phyloP scores from a whole-genome alignment of 2,888 invertebrate genomes.

The Barypeithes pellucidus region DNA sequence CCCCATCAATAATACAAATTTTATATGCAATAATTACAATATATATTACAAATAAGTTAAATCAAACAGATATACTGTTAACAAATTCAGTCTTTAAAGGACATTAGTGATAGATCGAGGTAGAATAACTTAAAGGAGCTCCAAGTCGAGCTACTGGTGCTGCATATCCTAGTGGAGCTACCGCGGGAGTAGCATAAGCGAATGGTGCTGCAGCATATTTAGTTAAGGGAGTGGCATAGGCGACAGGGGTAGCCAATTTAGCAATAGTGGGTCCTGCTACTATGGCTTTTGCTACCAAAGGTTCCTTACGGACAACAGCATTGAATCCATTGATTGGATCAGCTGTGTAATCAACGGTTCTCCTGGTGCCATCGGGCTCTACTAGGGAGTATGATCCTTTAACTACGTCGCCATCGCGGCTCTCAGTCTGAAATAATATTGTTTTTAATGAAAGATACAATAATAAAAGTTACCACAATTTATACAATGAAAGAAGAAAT shows the following conservation, averaged over 20 bases:
- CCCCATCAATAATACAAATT: neutral
- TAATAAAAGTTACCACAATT: no score
- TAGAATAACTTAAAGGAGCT: slow-evolving; percentile 54
- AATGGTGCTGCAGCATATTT: slow-evolving; percentile 43
- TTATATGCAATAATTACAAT: slow-evolving; percentile 14
- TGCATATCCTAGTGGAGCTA: slow-evolving; percentile 53
- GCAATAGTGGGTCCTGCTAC: slow-evolving; percentile 73
- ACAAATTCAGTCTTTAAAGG: slow-evolving; percentile 9
- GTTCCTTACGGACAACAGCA: slow-evolving; percentile 73
- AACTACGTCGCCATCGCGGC: slow-evolving; percentile 77
- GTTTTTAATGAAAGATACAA: no score
- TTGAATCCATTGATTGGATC: slow-evolving; percentile 74
- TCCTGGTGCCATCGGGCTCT: slow-evolving; percentile 78
- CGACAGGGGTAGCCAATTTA: slow-evolving; percentile 52
- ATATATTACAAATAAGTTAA: slow-evolving; percentile 27
- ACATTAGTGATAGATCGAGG: slow-evolving; percentile 55
- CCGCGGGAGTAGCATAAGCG: slow-evolving; percentile 41
- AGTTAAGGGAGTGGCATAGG: slow-evolving; percentile 37
- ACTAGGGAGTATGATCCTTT: slow-evolving; percentile 74
- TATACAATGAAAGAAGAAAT: no score
- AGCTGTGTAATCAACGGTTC: slow-evolving; percentile 77
- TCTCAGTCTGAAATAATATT: slow-evolving; percentile 70
- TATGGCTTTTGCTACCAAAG: slow-evolving; percentile 58
- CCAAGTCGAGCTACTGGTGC: slow-evolving; percentile 45
- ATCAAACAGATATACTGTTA: neutral